Evolutionary conservation across 2,113 vertebrate genomes (phyloP).

Genomic region (Aphyosemion australe): DNA sequence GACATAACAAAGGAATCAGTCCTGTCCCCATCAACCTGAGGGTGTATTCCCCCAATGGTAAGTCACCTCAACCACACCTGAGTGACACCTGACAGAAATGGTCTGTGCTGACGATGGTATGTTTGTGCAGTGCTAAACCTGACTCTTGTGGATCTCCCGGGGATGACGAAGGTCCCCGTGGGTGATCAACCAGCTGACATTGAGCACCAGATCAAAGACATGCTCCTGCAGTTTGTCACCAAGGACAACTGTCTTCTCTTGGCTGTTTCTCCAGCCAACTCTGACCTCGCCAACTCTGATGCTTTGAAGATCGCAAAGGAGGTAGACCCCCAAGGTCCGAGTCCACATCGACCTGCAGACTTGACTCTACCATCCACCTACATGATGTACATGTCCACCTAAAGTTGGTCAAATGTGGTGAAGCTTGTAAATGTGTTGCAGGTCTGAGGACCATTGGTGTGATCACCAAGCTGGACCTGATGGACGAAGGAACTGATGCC

Average conservation of each 20-base stretch:
- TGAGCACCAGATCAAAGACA: constrained; percentile 92
- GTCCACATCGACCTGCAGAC: neutral
- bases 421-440: constrained; percentile 30
- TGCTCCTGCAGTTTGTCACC: constrained; percentile 97
- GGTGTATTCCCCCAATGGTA: constrained; percentile 93
- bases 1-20: constrained; percentile 96
- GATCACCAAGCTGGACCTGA: constrained; percentile 96
- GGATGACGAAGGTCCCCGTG: constrained; percentile 96
- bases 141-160: constrained; percentile 93
- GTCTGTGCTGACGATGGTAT: neutral
- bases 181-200: constrained; percentile 95
- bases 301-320: constrained; percentile 96
- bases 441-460: constrained; percentile 95
- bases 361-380: neutral
- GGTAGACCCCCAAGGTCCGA: constrained; percentile 92
- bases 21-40: constrained; percentile 94
- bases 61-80: constrained; percentile 25
- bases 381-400: neutral
- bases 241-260: constrained; percentile 96
- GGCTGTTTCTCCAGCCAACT: constrained; percentile 95
- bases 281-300: constrained; percentile 95
- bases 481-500: constrained; percentile 97
- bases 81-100: neutral
- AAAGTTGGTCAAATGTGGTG: neutral
- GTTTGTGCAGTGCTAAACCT: constrained; percentile 87